A percentile compares a stretch with the other conserved stretches of the same genome.
Evolutionary conservation across 2,888 invertebrate species (phyloP).

Genomic region (Eretmocerus hayati): DNA sequence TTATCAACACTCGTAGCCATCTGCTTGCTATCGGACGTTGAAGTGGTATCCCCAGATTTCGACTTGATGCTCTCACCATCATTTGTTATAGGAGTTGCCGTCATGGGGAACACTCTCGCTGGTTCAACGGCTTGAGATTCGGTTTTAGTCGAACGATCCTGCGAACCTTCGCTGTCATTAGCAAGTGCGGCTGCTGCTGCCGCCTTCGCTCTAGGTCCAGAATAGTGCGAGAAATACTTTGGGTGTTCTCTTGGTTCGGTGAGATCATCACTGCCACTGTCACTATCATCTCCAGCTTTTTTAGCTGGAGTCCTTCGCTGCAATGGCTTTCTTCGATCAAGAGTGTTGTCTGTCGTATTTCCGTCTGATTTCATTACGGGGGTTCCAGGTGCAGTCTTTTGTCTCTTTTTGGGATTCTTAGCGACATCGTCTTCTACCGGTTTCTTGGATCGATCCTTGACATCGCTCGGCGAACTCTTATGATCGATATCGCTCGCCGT

Average conservation of each 20-base stretch:
- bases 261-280: conserved; percentile 16
- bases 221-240: conserved; percentile 19
- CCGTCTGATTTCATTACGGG: background rate
- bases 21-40: conserved; percentile 10
- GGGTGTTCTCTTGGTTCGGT: conserved; percentile 10
- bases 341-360: background rate
- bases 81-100: background rate
- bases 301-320: conserved; percentile 7
- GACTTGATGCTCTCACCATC: conserved; percentile 8
- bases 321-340: conserved; percentile 5
- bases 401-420: conserved; percentile 15
- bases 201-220: conserved; percentile 18
- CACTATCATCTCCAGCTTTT: conserved; percentile 14
- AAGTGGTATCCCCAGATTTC: background rate
- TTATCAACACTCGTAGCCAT: background rate
- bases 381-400: conserved; percentile 6
- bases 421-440: conserved; percentile 21
- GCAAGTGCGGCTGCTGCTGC: background rate
- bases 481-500: conserved; percentile 30
- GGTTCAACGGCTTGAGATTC: conserved; percentile 7
- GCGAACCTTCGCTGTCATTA: conserved; percentile 1
- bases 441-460: conserved; percentile 27
- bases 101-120: background rate
- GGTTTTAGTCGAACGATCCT: conserved; percentile 6
- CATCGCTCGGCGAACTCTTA: background rate